Conservation (phyloP, 2,113 vertebrate species). For the Rhagologus leucostigma region DNA sequence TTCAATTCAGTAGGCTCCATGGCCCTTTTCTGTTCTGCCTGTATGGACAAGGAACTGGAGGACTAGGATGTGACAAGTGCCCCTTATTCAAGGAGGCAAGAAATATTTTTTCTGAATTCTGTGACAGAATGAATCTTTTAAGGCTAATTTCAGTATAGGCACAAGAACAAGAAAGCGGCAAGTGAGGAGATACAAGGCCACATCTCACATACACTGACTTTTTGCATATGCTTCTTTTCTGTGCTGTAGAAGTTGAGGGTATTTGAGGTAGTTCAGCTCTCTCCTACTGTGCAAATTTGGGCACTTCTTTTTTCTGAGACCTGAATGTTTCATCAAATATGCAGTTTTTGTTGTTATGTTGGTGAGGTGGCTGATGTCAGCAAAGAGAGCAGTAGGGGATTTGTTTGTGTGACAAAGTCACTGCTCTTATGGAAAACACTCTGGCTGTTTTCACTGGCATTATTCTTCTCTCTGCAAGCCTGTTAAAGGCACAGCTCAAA, state of each 20-base stretch:
- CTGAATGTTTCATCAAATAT: neutral
- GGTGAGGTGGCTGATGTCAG: conserved; percentile 18
- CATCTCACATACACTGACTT: neutral
- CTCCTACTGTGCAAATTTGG: neutral
- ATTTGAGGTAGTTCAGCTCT: conserved; percentile 7
- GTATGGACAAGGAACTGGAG: neutral
- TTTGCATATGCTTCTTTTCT: neutral
- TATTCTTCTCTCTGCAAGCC: neutral
- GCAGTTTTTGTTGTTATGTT: neutral
- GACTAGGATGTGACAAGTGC: neutral
- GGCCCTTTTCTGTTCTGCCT: neutral
- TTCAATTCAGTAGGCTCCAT: neutral
- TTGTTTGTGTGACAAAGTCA: neutral
- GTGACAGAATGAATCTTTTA: neutral
- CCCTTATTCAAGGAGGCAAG: neutral
- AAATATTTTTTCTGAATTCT: neutral
- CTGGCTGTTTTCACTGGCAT: conserved; percentile 36
- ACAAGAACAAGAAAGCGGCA: neutral
- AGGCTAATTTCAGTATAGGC: neutral
- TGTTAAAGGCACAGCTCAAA: conserved; percentile 13
- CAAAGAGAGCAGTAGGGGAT: conserved; percentile 20
- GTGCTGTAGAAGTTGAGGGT: neutral
- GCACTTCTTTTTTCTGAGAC: neutral
- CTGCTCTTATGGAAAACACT: neutral
- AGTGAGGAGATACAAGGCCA: neutral